Base-by-base conservation (phyloP, 2,888 invertebrate genomes). In the Tenodera sinensis region DNA sequence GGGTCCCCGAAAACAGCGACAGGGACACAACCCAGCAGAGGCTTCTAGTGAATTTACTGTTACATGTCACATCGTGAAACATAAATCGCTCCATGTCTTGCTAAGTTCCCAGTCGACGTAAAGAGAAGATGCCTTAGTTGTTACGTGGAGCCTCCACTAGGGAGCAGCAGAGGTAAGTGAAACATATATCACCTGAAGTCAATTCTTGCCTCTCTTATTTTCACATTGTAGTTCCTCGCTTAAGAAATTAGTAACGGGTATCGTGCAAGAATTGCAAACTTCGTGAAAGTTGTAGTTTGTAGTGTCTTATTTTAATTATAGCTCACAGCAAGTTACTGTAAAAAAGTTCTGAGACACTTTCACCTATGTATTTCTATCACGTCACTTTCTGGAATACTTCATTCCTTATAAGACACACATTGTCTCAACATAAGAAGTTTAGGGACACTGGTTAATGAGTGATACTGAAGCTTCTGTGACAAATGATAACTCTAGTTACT, bases 31-130 rank as follows among this genome's bases (percentile, higher is more conserved):
- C 54, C 54, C 25, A 71, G 54, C 20, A 71, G 54, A 71, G 54
- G 54, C 54, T 71, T 71, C 54, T 71, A 8, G 20, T 71, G 54
- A 71, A 71, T 71, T 71, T 71, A 71, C 54, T 71, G 54, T 71
- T 85, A 85, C 27, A 82, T 83, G 87, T 87, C 87, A 87, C 87
- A 82, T 30, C 87, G 20, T 20, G 82, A 83, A 82, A 87, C 87
- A 87, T 87, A 87, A 87, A 87, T 87, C 83, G 82, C 83, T 34
- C 87, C 14, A 28, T 85, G 85, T 85, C 85, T 85, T 85, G 85
- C 27, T 85, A 85, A 54, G 54, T 34, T 84, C 42, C 42, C 84
- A 42, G 84, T 47, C 20, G 84, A 84, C 25, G 15, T 71, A 71
- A 71, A 71, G 54, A 71, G 54, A 71, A 71, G 54, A 71, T 25